Conservation (phyloP, 2,113 vertebrate genomes). For the Xyliphius kryptos region DNA sequence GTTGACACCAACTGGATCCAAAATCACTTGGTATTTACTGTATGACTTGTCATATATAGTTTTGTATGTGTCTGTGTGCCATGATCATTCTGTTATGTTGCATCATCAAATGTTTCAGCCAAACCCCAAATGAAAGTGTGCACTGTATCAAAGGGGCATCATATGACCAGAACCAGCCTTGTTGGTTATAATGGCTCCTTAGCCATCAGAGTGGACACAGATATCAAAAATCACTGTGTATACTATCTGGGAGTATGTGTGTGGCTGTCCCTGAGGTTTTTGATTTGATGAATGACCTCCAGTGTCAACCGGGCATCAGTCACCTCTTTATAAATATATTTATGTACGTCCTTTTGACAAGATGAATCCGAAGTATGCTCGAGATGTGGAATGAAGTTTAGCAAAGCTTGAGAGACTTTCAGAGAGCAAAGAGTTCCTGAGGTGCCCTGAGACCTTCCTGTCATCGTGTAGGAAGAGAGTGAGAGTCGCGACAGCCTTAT, state of each 20-base stretch:
- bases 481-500: not conserved
- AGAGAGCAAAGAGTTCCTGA: not conserved
- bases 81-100: too few relatives aligned
- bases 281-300: conserved; percentile 30
- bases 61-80: too few relatives aligned
- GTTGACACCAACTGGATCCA: too few relatives aligned
- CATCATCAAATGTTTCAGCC: conserved; percentile 19
- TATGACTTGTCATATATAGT: too few relatives aligned
- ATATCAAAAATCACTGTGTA: too few relatives aligned
- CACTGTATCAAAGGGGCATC: too few relatives aligned
- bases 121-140: not conserved
- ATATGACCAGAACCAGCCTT: not conserved
- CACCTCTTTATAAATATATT: conserved; percentile 53
- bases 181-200: conserved; percentile 54
- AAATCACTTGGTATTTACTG: too few relatives aligned
- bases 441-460: conserved; percentile 22
- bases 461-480: not conserved
- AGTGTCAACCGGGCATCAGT: conserved; percentile 44
- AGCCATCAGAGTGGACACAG: conserved; percentile 49
- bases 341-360: conserved; percentile 57
- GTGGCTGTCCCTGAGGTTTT: conserved; percentile 19
- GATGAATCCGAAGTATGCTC: conserved; percentile 54
- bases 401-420: conserved; percentile 39
- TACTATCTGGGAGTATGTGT: too few relatives aligned
- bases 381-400: conserved; percentile 63